Percentiles rank a stretch among this genome's conserved stretches.
Conservation (phyloP, 2,888 invertebrate species). For the Allolobophora icterica region DNA sequence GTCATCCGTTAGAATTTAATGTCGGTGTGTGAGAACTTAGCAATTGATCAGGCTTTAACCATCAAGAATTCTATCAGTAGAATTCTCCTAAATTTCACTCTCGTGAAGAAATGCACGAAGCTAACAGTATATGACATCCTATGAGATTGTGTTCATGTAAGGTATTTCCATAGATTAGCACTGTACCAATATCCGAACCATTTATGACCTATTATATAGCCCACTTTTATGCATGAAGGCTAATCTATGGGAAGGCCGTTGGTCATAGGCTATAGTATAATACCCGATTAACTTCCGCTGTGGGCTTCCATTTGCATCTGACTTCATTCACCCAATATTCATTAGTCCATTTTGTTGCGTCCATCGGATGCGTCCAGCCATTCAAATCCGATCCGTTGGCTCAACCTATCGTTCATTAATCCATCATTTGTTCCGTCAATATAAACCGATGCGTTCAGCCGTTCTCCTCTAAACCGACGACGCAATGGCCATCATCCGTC, state of each 20-base stretch:
- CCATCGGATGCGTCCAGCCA: background rate
- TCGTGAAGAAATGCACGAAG: too few relatives aligned
- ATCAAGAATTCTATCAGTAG: too few relatives aligned
- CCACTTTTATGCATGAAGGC: background rate
- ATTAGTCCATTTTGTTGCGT: background rate
- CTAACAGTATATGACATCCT: too few relatives aligned
- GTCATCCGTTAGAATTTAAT: too few relatives aligned
- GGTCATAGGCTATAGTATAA: background rate
- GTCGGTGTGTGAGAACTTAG: too few relatives aligned
- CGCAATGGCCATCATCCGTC: background rate
- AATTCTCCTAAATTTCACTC: too few relatives aligned
- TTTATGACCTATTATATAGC: too few relatives aligned
- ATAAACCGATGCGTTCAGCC: background rate
- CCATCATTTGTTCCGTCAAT: background rate
- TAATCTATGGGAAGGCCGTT: background rate
- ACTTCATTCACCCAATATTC: background rate
- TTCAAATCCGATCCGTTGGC: background rate
- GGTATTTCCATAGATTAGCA: too few relatives aligned
- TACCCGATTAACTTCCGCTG: background rate
- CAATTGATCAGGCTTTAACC: too few relatives aligned
- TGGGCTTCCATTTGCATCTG: background rate
- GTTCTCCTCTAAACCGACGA: background rate
- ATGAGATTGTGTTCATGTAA: too few relatives aligned
- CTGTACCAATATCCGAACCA: background rate
- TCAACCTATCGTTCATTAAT: background rate